Conservation (phyloP, 2,888 invertebrate genomes). For the Antitype chi region DNA sequence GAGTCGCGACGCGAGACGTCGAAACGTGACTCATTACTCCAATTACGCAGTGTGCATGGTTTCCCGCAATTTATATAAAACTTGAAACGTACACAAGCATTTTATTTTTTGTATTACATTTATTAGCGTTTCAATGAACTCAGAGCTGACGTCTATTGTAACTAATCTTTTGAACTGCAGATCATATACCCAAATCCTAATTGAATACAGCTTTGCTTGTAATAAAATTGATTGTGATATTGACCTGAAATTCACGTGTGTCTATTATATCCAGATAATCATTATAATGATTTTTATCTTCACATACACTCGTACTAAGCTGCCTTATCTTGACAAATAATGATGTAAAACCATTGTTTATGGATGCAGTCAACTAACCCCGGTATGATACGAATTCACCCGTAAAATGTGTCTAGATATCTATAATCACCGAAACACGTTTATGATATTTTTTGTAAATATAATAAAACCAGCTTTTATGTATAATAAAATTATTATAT, state of each 20-base stretch:
- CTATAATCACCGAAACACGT: constrained; percentile 12
- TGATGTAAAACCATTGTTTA: constrained; percentile 43
- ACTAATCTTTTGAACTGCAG: constrained; percentile 16
- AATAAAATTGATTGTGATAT: constrained; percentile 34
- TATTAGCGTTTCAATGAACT: constrained; percentile 36
- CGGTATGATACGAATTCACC: constrained; percentile 13
- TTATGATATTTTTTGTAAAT: not conserved
- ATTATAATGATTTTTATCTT: constrained; percentile 49
- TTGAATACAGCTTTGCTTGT: constrained; percentile 19
- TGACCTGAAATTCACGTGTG: constrained; percentile 37
- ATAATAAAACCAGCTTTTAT: not conserved
- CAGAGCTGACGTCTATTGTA: constrained; percentile 14
- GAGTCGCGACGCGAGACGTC: constrained; percentile 48
- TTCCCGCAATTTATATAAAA: constrained; percentile 63
- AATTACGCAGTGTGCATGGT: constrained; percentile 71
- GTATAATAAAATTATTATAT: not conserved
- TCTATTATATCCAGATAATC: constrained; percentile 40
- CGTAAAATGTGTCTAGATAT: constrained; percentile 18
- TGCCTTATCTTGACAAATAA: constrained; percentile 51
- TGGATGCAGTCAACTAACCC: constrained; percentile 35
- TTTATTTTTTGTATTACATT: constrained; percentile 38
- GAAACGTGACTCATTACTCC: constrained; percentile 78
- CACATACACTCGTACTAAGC: constrained; percentile 28
- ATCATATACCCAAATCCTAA: constrained; percentile 20
- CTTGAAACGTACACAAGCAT: constrained; percentile 57